These are phyloP conservation scores for Leuciscus waleckii DNA, from an alignment of 2,797 vertebrate genomes.

Conservation along the genomic window DNA sequence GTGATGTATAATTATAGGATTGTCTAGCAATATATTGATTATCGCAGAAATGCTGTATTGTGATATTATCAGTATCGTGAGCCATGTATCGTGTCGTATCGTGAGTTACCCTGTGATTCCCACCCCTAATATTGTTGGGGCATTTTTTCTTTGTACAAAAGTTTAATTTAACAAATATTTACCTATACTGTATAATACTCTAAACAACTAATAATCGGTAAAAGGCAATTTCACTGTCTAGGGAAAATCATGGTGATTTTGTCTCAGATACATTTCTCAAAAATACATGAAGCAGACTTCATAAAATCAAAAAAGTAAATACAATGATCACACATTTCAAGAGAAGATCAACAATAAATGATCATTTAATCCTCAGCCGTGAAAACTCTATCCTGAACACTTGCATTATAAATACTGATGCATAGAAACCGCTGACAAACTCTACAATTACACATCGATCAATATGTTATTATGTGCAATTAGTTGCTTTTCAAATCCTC, in stretches of 20 bases:
- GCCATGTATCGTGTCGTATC: no score
- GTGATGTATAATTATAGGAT: no score
- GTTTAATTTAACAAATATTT: background rate
- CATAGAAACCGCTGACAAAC: slow-evolving; percentile 65
- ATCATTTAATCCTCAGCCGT: slow-evolving; percentile 58
- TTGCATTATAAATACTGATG: slow-evolving; percentile 52
- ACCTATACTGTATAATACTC: background rate
- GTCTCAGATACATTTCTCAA: background rate
- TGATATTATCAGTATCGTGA: no score
- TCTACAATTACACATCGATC: slow-evolving; percentile 66
- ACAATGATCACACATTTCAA: background rate
- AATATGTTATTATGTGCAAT: slow-evolving; percentile 70
- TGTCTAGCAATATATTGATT: no score
- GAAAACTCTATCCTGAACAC: slow-evolving; percentile 54
- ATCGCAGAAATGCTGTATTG: no score
- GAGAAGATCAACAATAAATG: background rate
- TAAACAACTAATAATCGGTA: background rate
- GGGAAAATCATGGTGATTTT: background rate
- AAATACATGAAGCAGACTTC: slow-evolving; percentile 1
- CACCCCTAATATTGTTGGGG: no score
- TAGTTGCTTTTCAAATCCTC: slow-evolving; percentile 65
- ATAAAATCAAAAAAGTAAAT: background rate
- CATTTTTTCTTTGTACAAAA: background rate
- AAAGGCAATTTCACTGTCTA: no score
- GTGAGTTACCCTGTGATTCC: no score